Conservation (phyloP, 1,140 invertebrate species). For the Pseudomyrmex dendroicus region DNA sequence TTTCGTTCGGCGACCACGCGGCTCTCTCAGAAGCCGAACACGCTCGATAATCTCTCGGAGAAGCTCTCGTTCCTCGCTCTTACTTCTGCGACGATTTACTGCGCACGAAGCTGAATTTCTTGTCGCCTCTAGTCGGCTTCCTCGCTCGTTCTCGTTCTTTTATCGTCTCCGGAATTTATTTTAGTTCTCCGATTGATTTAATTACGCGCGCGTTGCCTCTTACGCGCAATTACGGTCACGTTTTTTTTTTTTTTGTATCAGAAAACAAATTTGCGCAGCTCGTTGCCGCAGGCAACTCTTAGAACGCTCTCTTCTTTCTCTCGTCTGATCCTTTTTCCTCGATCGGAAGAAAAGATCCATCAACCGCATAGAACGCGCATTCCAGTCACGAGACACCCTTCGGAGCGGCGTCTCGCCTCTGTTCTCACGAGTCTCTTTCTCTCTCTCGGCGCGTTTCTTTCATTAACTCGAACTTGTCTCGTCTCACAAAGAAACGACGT, state of each 20-base stretch:
- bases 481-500: no score
- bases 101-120: neutral
- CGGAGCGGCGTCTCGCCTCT: constrained; percentile 4
- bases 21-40: neutral
- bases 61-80: neutral
- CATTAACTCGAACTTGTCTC: no score
- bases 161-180: neutral
- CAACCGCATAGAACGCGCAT: constrained; percentile 22
- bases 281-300: no score
- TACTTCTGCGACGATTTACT: neutral
- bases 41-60: neutral
- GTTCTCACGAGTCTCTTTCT: constrained; percentile 33
- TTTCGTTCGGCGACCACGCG: constrained; percentile 47
- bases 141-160: neutral
- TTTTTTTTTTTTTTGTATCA: neutral
- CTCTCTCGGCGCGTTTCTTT: neutral
- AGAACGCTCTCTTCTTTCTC: neutral
- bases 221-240: neutral
- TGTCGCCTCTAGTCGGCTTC: neutral
- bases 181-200: neutral
- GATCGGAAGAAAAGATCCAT: constrained; percentile 12
- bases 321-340: constrained; percentile 5
- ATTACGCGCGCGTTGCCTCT: neutral
- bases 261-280: neutral
- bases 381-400: constrained; percentile 24